These are phyloP conservation scores for Acanthoscelides obtectus DNA, from an alignment of 2,888 invertebrate species.

Conservation along the genomic window DNA sequence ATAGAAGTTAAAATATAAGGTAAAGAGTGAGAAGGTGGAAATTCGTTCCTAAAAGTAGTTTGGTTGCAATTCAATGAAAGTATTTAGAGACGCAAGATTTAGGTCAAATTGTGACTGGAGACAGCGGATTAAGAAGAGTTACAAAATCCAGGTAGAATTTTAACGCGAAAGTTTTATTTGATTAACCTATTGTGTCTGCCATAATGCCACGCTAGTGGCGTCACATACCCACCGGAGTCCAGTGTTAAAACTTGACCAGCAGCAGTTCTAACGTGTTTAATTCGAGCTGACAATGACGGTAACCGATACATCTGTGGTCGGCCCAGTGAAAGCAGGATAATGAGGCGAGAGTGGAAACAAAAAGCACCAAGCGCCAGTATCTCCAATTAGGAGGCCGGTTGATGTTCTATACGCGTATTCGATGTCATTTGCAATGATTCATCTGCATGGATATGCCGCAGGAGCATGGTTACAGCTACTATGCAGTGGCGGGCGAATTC, in stretches of 20 bases:
- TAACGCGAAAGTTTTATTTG: too few relatives aligned
- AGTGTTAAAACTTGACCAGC: background rate
- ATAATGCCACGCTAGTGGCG: background rate
- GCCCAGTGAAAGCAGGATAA: conserved; percentile 31
- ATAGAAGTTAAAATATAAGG: too few relatives aligned
- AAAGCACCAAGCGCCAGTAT: conserved; percentile 30
- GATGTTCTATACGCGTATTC: background rate
- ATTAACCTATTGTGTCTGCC: background rate
- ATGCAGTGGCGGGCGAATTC: background rate
- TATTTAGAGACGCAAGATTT: too few relatives aligned
- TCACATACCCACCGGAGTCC: too few relatives aligned
- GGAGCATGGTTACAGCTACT: background rate
- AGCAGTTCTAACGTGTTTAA: background rate
- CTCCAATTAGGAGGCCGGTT: conserved; percentile 5
- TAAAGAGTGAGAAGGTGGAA: too few relatives aligned
- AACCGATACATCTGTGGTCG: conserved; percentile 33
- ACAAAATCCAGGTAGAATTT: too few relatives aligned
- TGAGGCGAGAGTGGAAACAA: conserved; percentile 32
- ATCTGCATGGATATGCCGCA: background rate
- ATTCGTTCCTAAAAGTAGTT: too few relatives aligned
- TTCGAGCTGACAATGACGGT: conserved; percentile 23
- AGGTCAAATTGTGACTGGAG: too few relatives aligned
- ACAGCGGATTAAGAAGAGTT: too few relatives aligned
- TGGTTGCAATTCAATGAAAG: too few relatives aligned
- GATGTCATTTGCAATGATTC: background rate